Conservation (phyloP, 2,113 vertebrate genomes). For the Tachysurus vachellii region DNA sequence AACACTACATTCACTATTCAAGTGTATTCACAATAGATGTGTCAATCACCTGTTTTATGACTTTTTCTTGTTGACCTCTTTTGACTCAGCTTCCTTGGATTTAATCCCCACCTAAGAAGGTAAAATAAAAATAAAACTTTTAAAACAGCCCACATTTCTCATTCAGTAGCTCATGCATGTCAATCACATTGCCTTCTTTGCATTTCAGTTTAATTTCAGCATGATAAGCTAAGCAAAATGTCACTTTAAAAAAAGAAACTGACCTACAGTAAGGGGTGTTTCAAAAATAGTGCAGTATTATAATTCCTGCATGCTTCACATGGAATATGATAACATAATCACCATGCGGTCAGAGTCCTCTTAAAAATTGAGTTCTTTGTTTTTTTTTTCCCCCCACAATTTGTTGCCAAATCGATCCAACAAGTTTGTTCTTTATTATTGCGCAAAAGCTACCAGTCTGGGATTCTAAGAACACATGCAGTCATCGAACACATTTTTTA, state of each 20-base stretch:
- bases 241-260: not conserved
- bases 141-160: not conserved
- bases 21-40: not conserved
- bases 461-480: not conserved
- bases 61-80: conserved; percentile 44
- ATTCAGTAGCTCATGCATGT: not conserved
- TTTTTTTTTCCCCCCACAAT: not conserved
- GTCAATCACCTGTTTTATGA: not conserved
- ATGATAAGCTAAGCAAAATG: not conserved
- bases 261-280: not conserved
- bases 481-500: not conserved
- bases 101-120: conserved; percentile 51
- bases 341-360: not conserved
- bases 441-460: not conserved
- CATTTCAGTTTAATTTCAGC: not conserved
- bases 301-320: not conserved
- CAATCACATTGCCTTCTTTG: not conserved
- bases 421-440: not conserved
- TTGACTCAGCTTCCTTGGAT: conserved; percentile 35
- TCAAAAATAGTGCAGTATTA: not conserved
- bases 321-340: not conserved
- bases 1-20: not conserved
- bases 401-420: not conserved
- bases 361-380: not conserved
- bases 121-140: not conserved